Evolutionary conservation across 2,888 invertebrate genomes (phyloP), one percentile per base, ranked within the genome.

Genomic region (Camponotus fellah): DNA sequence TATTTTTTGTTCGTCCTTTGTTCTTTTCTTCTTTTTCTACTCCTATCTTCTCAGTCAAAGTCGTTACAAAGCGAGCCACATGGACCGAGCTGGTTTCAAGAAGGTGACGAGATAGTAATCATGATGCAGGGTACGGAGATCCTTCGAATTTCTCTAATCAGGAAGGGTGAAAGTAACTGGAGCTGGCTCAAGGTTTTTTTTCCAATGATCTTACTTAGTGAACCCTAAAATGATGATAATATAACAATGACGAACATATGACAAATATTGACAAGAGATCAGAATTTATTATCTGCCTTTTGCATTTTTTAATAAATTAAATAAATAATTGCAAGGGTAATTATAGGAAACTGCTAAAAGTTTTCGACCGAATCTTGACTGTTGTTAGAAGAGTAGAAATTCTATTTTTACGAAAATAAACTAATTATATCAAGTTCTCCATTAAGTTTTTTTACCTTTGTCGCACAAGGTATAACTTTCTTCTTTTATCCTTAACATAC

Each of bases 121-220:
- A 95, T 96, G 93, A 96, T 96, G 90, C 96, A 96, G 93, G 96
- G 96, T 93, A 95, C 96, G 94, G 96, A 96, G 95, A 95, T 96
- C 95, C 95, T 95, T 95, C 96, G 96, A 95, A 96, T 96, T 94
- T 96, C 96, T 90, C 96, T 96, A 90, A 95, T 96, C 93, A 96
- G 96, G 95, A 96, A 96, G 95, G 96, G 95, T 95, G 96, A 96
- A 94, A 95, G 95, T 93, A 96, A 96, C 95, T 96, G 96, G 96
- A 96, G 96, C 95, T 96, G 96, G 97, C 95, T 96, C 95, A 96
- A 96, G 96, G 96, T 97, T 90, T 91, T 88, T 89, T 76, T 66
- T 2, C 26, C 56, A 85, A 83, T 85, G 83, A 82, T 76, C 84
- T 82, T 72, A 68, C 64, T 74, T 86, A 89, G 86, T 86, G 66